Conservation (phyloP, 64 coral and sea anemone species). For the Orbicella faveolata region DNA sequence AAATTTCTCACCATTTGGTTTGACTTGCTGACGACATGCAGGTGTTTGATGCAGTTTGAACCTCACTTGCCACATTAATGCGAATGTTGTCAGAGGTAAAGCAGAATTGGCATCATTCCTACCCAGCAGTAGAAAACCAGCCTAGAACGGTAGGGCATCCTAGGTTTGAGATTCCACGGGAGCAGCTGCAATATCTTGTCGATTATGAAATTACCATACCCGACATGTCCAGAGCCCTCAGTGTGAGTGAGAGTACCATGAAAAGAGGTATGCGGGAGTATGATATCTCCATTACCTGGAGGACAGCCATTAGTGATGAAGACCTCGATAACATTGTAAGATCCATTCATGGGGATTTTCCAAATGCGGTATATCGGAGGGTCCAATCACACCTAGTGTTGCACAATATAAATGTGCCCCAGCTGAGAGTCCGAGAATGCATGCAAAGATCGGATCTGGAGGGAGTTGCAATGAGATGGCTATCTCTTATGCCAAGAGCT, state of each 20-base stretch:
- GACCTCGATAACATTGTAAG: conserved; percentile 42
- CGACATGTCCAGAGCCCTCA: conserved; percentile 37
- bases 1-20: too few species aligned
- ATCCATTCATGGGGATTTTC: conserved; percentile 29
- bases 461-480: conserved; percentile 36
- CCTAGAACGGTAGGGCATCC: too few species aligned
- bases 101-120: too few species aligned
- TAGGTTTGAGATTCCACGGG: too few species aligned
- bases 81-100: neutral
- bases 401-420: conserved; percentile 17
- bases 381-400: conserved; percentile 25
- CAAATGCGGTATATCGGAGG: conserved; percentile 52
- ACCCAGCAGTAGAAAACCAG: too few species aligned
- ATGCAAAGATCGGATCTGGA: conserved; percentile 55
- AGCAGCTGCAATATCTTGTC: too few species aligned
- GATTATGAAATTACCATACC: too few species aligned
- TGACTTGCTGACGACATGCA: conserved; percentile 28
- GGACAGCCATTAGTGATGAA: conserved; percentile 8
- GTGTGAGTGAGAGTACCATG: conserved; percentile 43
- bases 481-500: conserved; percentile 42
- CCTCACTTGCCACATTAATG: conserved; percentile 7
- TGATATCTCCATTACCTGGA: neutral
- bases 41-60: conserved; percentile 10
- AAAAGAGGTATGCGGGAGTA: conserved; percentile 38
- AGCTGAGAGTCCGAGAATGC: conserved; percentile 32